These are phyloP conservation scores for Catamblyrhynchus diadema DNA, from an alignment of 2,797 vertebrate species.

Conservation along the genomic window DNA sequence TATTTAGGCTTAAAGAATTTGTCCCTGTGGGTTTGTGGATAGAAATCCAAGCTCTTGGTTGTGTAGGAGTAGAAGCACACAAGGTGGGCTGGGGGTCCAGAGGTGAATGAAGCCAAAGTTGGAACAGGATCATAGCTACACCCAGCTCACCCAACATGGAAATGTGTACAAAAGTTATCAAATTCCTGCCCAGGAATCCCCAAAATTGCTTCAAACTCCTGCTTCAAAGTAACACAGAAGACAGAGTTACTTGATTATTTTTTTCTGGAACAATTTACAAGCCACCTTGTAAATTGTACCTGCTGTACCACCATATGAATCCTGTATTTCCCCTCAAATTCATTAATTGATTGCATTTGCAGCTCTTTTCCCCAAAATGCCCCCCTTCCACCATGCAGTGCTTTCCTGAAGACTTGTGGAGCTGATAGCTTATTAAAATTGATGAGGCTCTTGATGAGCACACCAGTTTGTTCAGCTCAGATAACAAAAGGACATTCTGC, in stretches of 20 bases:
- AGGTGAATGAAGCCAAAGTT: not conserved
- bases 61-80: not conserved
- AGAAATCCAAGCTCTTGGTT: not conserved
- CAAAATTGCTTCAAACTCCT: not conserved
- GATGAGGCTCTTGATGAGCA: constrained; percentile 18
- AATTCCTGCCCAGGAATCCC: not conserved
- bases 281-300: not conserved
- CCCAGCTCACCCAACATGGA: not conserved
- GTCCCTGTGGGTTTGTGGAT: not conserved
- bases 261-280: not conserved
- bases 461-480: not conserved
- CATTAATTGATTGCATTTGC: constrained; percentile 2
- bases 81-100: not conserved
- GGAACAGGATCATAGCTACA: accelerated
- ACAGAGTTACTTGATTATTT: not conserved
- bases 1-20: not conserved
- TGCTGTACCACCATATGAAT: not conserved
- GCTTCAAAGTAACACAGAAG: not conserved
- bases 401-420: not conserved
- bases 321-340: not conserved
- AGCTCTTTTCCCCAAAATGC: not conserved
- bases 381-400: not conserved
- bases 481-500: not conserved
- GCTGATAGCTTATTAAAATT: constrained; percentile 46
- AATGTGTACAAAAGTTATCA: accelerated